These are phyloP conservation scores for Corvus hawaiiensis DNA, from an alignment of 2,113 vertebrate genomes.

Conservation along the genomic window DNA sequence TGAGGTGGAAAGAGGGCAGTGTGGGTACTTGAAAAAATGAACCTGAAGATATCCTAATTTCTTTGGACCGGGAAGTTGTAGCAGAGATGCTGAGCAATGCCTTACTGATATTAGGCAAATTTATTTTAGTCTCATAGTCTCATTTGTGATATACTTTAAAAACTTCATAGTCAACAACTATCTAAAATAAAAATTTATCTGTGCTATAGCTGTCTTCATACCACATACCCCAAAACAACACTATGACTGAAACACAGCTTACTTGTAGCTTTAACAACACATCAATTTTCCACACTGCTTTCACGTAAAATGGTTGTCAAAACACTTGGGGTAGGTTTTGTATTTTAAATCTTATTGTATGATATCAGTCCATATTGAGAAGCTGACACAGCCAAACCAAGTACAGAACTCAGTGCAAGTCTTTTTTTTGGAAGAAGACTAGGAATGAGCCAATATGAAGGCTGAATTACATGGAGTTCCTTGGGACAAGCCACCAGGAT, in stretches of 20 bases:
- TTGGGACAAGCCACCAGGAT: background rate
- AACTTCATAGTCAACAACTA: background rate
- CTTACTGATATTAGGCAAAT: background rate
- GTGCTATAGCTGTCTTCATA: background rate
- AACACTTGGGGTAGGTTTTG: background rate
- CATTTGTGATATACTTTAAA: background rate
- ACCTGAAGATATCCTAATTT: background rate
- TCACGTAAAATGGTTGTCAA: background rate
- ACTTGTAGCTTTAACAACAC: background rate
- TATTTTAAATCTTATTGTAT: background rate
- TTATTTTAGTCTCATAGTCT: background rate
- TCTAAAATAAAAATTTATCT: background rate
- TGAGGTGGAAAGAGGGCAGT: background rate
- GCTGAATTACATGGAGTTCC: background rate
- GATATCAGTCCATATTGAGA: background rate
- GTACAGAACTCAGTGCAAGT: background rate
- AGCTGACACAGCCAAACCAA: background rate
- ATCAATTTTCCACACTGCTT: background rate
- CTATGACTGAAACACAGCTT: background rate
- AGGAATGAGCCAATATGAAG: background rate
- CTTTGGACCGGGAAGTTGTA: background rate
- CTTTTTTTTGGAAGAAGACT: background rate
- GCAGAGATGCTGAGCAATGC: background rate
- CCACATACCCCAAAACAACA: accelerated
- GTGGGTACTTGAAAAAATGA: background rate